A percentile compares a stretch with the other conserved stretches of the same genome.
phyloP scores from a whole-genome alignment of 2,888 invertebrate genomes.

The Diplazon laetatorius region DNA sequence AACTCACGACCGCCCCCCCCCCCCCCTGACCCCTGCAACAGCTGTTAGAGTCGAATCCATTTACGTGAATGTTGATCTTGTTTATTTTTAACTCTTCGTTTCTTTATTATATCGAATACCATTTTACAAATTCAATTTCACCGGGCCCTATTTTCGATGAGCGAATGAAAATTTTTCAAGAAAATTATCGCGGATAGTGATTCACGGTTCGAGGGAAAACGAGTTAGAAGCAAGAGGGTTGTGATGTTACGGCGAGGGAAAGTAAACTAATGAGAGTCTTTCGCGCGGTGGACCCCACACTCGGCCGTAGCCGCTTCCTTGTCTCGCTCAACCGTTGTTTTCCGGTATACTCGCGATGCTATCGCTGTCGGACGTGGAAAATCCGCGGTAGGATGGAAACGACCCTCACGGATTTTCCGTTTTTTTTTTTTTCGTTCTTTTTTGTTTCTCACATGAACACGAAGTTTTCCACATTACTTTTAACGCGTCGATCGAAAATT shows the following conservation, averaged over 20 bases:
- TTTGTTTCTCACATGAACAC: too few relatives aligned
- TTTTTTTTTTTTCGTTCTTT: too few relatives aligned
- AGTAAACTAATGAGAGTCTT: conserved; percentile 56
- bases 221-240: conserved; percentile 13
- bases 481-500: conserved; percentile 1
- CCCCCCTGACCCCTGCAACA: too few relatives aligned
- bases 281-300: conserved; percentile 7
- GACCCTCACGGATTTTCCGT: conserved; percentile 3
- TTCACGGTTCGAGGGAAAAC: conserved; percentile 15
- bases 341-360: background rate
- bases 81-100: too few relatives aligned
- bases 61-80: too few relatives aligned
- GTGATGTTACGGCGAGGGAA: conserved; percentile 52
- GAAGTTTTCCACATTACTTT: background rate
- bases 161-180: conserved; percentile 37
- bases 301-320: conserved; percentile 19
- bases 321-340: background rate
- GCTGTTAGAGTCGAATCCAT: too few relatives aligned
- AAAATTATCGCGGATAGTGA: conserved; percentile 11
- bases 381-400: conserved; percentile 2
- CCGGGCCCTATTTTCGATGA: too few relatives aligned
- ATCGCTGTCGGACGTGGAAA: conserved; percentile 19
- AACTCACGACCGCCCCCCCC: too few relatives aligned
- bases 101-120: too few relatives aligned
- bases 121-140: too few relatives aligned